Evolutionary conservation across 1,140 invertebrate genomes (phyloP).

Genomic region (Trichogramma pretiosum): DNA sequence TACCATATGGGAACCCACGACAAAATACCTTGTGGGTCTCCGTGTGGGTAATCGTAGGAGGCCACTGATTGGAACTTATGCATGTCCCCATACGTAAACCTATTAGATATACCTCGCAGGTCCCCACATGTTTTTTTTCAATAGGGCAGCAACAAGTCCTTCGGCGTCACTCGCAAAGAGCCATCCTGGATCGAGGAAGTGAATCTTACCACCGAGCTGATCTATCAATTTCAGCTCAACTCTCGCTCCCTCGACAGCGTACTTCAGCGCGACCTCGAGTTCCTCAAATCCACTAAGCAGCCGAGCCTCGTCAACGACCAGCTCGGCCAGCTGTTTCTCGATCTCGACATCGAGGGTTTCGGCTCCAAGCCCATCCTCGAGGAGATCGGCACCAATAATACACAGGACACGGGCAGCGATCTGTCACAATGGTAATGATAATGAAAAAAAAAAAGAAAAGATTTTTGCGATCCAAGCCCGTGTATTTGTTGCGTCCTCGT

Average conservation of each 20-base stretch:
- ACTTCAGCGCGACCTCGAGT: constrained; percentile 52
- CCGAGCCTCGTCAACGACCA: constrained; percentile 65
- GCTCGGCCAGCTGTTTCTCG: constrained; percentile 59
- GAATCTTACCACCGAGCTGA: constrained; percentile 54
- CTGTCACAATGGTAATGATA: constrained; percentile 28
- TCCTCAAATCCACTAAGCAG: constrained; percentile 52
- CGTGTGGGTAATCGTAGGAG: no score
- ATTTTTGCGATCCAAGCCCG: no score
- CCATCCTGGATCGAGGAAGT: constrained; percentile 59
- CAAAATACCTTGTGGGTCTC: no score
- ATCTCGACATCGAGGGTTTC: constrained; percentile 57
- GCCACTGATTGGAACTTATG: no score
- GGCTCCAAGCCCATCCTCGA: constrained; percentile 52
- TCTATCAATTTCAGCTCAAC: constrained; percentile 60
- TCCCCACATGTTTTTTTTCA: no score
- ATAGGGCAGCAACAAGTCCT: not conserved
- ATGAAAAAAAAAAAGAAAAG: no score
- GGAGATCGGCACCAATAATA: constrained; percentile 54
- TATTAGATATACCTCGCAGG: no score
- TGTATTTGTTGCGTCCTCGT: no score
- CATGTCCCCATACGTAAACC: no score
- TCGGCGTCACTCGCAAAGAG: constrained; percentile 31
- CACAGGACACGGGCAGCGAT: constrained; percentile 51
- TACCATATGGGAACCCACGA: no score
- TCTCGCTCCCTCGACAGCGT: constrained; percentile 53